Percentiles rank a stretch among this genome's conserved stretches.
Conservation (phyloP, 2,888 invertebrate genomes). For the Leistus spinibarbis region DNA sequence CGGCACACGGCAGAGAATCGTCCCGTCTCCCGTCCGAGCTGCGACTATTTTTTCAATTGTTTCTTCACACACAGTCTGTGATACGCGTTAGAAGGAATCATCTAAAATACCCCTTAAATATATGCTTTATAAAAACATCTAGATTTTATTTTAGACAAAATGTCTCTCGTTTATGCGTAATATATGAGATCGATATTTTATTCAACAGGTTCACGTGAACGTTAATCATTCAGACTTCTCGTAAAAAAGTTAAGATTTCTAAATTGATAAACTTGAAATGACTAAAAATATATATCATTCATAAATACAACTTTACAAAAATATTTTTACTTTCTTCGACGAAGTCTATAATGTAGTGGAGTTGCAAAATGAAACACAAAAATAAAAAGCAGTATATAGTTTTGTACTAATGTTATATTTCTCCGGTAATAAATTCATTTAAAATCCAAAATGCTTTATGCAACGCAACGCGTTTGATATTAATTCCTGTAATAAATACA, state of each 20-base stretch:
- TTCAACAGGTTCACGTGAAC: slow-evolving; percentile 19
- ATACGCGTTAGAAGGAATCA: too few relatives aligned
- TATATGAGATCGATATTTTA: slow-evolving; percentile 8
- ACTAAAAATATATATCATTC: not conserved
- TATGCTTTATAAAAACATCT: too few relatives aligned
- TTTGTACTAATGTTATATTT: not conserved
- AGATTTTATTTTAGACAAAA: too few relatives aligned
- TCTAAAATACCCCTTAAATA: too few relatives aligned
- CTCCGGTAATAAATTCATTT: not conserved
- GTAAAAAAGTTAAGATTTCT: not conserved
- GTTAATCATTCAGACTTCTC: not conserved
- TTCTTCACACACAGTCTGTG: not conserved
- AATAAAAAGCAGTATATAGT: not conserved
- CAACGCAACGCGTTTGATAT: too few relatives aligned
- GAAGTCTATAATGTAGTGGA: too few relatives aligned
- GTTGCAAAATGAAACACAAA: not conserved
- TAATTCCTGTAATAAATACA: too few relatives aligned
- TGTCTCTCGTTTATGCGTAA: not conserved
- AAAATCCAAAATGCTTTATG: not conserved
- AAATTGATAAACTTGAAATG: not conserved
- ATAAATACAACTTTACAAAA: not conserved
- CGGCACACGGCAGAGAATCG: not conserved
- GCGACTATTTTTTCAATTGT: not conserved
- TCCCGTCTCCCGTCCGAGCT: too few relatives aligned
- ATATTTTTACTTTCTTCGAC: not conserved